phyloP scores from a whole-genome alignment of 2,797 vertebrate species.

The Oryzias sinensis region DNA sequence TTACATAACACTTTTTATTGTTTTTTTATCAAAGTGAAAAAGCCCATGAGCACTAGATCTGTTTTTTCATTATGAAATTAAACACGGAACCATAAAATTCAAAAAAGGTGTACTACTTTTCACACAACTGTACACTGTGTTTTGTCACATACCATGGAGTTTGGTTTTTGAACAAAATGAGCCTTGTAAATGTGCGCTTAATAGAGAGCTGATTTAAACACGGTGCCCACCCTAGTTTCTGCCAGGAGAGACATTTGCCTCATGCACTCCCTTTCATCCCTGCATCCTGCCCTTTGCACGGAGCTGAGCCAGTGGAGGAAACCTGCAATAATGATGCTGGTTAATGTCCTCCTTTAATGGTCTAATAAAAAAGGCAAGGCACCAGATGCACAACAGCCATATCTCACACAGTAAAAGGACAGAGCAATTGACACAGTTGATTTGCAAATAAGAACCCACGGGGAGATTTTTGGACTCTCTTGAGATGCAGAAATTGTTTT shows the following conservation, averaged over 20 bases:
- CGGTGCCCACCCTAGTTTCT: conserved; percentile 45
- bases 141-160: conserved; percentile 59
- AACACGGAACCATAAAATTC: background rate
- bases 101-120: background rate
- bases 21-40: background rate
- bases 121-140: conserved; percentile 33
- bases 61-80: background rate
- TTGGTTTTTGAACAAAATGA: conserved; percentile 65
- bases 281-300: conserved; percentile 63
- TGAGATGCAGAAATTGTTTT: conserved; percentile 1
- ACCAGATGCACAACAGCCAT: conserved; percentile 72
- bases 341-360: conserved; percentile 70
- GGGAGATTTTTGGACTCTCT: conserved; percentile 35
- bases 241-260: conserved; percentile 49
- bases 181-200: conserved; percentile 67
- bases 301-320: conserved; percentile 58
- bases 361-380: conserved; percentile 66
- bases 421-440: conserved; percentile 60
- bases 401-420: conserved; percentile 67
- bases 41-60: background rate
- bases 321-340: conserved; percentile 69
- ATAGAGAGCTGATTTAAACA: conserved; percentile 68
- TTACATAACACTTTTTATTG: background rate
- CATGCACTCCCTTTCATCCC: conserved; percentile 62
- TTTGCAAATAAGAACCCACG: conserved; percentile 57